Conservation (phyloP, 2,888 invertebrate genomes). For the Rhabditoides inermis region DNA sequence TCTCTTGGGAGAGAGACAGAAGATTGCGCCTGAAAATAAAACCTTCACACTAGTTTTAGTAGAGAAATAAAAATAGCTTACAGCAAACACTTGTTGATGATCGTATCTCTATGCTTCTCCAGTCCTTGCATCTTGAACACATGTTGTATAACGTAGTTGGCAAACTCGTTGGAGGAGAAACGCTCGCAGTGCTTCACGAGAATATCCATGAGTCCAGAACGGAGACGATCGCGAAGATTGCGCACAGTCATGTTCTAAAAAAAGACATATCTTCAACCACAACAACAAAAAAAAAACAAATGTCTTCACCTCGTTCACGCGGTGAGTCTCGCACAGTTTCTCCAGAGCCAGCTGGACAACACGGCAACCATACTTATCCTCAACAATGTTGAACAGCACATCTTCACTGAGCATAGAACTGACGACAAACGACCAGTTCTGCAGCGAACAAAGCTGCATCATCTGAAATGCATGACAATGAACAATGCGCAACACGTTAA, state of each 20-base stretch:
- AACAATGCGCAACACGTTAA: background rate
- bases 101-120: conserved; percentile 23
- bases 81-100: conserved; percentile 37
- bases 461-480: background rate
- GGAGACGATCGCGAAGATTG: too few species aligned
- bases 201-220: conserved; percentile 17
- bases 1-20: conserved; percentile 43
- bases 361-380: conserved; percentile 41
- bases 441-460: conserved; percentile 9
- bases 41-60: background rate
- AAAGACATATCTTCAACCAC: too few species aligned
- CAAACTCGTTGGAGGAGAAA: conserved; percentile 38
- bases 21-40: conserved; percentile 29
- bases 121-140: conserved; percentile 27
- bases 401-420: conserved; percentile 10
- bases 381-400: conserved; percentile 22
- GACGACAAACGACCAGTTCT: conserved; percentile 14
- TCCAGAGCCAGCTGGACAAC: conserved; percentile 40
- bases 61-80: conserved; percentile 11
- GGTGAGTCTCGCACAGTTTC: conserved; percentile 17
- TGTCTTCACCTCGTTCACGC: too few species aligned
- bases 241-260: too few species aligned
- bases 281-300: too few species aligned
- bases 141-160: conserved; percentile 47
- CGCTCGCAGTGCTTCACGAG: conserved; percentile 16